These are phyloP conservation scores for Dendrolimus kikuchii DNA, from an alignment of 1,140 invertebrate genomes.

Conservation along the genomic window DNA sequence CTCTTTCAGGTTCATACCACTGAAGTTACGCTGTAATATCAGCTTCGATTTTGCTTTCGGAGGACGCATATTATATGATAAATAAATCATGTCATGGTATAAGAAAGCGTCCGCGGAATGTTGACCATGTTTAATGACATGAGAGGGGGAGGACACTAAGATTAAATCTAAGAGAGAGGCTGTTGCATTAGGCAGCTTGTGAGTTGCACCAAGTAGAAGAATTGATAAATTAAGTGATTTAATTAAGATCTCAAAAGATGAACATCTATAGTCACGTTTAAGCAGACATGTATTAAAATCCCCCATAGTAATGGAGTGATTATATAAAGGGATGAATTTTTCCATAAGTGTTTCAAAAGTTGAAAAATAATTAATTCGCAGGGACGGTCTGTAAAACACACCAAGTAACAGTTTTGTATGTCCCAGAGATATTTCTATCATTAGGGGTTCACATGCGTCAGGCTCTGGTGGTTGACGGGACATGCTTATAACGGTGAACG, in stretches of 20 bases:
- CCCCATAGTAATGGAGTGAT: not conserved
- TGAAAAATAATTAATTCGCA: slow-evolving; percentile 7
- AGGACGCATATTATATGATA: not conserved
- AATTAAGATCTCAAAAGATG: not conserved
- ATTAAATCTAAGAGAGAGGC: slow-evolving; percentile 7
- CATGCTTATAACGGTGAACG: not conserved
- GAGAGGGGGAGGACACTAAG: not conserved
- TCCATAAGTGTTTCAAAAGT: slow-evolving; percentile 7
- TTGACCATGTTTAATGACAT: slow-evolving; percentile 6
- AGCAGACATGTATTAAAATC: too few relatives aligned
- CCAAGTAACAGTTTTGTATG: slow-evolving; percentile 5
- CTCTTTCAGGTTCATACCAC: not conserved
- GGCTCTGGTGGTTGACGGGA: not conserved
- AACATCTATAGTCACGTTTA: too few relatives aligned
- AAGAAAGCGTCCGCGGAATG: not conserved
- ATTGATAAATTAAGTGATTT: slow-evolving; percentile 6
- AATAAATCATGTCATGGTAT: not conserved
- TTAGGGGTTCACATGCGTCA: slow-evolving; percentile 3
- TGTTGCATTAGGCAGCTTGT: slow-evolving; percentile 6
- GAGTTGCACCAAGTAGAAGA: slow-evolving; percentile 6
- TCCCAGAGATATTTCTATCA: slow-evolving; percentile 2
- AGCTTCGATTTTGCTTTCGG: too few relatives aligned
- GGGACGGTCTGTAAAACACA: slow-evolving; percentile 1
- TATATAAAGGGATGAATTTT: slow-evolving; percentile 4
- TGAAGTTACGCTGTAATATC: not conserved